Evolutionary conservation across 64 coral and sea anemone genomes (phyloP).

Genomic region (Pachyseris speciosa): DNA sequence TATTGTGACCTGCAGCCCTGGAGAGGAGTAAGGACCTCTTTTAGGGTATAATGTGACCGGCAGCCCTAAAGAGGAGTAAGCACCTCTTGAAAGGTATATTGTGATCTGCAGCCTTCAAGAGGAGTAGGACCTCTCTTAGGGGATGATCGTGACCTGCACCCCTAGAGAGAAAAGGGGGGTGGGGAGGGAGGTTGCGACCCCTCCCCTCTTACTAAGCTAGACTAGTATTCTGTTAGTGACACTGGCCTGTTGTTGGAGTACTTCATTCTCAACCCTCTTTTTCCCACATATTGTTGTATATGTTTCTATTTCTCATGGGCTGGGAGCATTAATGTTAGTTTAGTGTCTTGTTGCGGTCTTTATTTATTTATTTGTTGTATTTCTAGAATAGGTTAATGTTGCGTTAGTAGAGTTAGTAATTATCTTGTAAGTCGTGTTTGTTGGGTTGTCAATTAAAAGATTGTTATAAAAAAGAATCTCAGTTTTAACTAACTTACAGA

Average conservation of each 20-base stretch:
- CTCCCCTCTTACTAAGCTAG: conserved; percentile 13
- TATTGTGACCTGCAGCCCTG: not conserved
- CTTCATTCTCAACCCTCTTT: no score
- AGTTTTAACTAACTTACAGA: no score
- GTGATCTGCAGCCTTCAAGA: not conserved
- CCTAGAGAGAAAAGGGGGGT: not conserved
- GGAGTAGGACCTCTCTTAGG: conserved; percentile 6
- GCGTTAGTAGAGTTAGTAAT: no score
- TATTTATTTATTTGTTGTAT: no score
- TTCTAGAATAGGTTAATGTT: no score
- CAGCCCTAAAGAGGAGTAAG: not conserved
- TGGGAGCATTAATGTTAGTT: not conserved
- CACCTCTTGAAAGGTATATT: not conserved
- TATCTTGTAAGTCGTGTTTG: no score
- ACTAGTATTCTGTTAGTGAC: conserved; percentile 17
- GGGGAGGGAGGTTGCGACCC: not conserved
- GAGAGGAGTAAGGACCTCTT: not conserved
- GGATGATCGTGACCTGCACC: not conserved
- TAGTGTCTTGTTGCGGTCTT: no score
- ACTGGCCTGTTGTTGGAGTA: conserved; percentile 2
- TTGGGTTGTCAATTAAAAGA: no score
- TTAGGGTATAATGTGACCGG: not conserved
- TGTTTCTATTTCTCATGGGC: not conserved
- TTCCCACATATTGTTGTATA: not conserved
- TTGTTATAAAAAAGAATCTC: no score